Percentiles rank a stretch among this genome's conserved stretches.
Conservation (phyloP, 2,888 invertebrate species). For the Malthinus seriepunctatus region DNA sequence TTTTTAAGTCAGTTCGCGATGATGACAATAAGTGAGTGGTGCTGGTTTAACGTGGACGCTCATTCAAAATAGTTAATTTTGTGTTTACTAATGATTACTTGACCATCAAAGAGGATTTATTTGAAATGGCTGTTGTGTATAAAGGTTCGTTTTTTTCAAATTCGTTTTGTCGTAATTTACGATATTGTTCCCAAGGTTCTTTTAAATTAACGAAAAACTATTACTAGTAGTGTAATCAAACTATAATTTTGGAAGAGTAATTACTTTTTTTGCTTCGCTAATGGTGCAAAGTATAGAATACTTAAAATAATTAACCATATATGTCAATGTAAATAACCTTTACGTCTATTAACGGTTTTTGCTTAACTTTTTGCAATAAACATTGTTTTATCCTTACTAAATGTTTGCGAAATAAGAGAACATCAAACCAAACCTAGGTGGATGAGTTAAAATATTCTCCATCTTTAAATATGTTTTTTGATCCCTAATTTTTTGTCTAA, state of each 20-base stretch:
- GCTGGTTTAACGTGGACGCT: background rate
- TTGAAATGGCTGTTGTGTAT: conserved; percentile 45
- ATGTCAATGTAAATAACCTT: background rate
- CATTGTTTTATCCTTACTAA: background rate
- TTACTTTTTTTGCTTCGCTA: background rate
- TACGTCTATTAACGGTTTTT: background rate
- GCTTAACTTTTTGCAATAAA: background rate
- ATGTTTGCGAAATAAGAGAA: background rate
- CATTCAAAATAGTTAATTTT: too few species aligned
- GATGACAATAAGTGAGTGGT: conserved; percentile 8
- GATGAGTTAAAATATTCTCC: too few species aligned
- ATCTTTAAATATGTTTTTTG: too few species aligned
- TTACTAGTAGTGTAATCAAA: conserved; percentile 2
- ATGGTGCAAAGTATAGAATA: background rate
- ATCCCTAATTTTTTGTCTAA: conserved; percentile 10
- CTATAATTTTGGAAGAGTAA: conserved; percentile 2
- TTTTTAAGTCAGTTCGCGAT: conserved; percentile 5
- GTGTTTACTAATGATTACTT: background rate
- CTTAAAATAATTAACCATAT: background rate
- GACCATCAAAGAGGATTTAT: background rate
- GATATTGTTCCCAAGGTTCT: background rate
- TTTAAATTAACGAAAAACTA: background rate
- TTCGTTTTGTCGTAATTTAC: conserved; percentile 1
- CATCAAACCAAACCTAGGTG: too few species aligned
- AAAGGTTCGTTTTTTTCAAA: conserved; percentile 41